Percentiles rank a stretch among this genome's conserved stretches.
Conservation (phyloP, 1,140 invertebrate species). For the Pygmarrhopalites habei region DNA sequence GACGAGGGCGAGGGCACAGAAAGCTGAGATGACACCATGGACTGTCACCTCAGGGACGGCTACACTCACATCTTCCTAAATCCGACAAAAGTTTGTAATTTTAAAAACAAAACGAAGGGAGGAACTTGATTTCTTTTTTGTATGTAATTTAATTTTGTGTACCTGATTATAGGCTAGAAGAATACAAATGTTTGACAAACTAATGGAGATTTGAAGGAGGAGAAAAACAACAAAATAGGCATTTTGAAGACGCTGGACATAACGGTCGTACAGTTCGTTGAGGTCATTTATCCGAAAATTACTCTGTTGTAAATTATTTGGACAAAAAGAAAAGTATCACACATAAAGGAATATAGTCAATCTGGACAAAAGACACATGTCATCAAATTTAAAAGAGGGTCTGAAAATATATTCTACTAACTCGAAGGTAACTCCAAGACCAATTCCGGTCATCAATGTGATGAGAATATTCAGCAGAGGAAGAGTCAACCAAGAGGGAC, state of each 20-base stretch:
- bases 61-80: background rate
- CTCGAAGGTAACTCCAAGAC: conserved; percentile 41
- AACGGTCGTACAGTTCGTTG: conserved; percentile 62
- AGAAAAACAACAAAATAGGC: conserved; percentile 68
- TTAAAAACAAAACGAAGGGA: too few relatives aligned
- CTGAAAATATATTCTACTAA: conserved; percentile 35
- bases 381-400: too few relatives aligned
- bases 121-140: too few relatives aligned
- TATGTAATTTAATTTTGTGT: too few relatives aligned
- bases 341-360: too few relatives aligned
- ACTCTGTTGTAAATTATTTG: conserved; percentile 50
- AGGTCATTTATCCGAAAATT: conserved; percentile 65
- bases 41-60: conserved; percentile 45
- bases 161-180: conserved; percentile 43
- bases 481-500: conserved; percentile 23
- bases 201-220: conserved; percentile 58
- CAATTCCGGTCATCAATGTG: conserved; percentile 40
- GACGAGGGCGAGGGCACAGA: conserved; percentile 20
- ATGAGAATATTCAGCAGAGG: conserved; percentile 14
- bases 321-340: conserved; percentile 34
- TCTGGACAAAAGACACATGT: too few relatives aligned
- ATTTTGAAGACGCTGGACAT: conserved; percentile 65
- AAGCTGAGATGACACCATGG: conserved; percentile 22
- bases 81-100: conserved; percentile 5
- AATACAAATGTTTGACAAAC: conserved; percentile 53